phyloP scores from a whole-genome alignment of 2,113 vertebrate species.

The Machaerirhynchus nigripectus region DNA sequence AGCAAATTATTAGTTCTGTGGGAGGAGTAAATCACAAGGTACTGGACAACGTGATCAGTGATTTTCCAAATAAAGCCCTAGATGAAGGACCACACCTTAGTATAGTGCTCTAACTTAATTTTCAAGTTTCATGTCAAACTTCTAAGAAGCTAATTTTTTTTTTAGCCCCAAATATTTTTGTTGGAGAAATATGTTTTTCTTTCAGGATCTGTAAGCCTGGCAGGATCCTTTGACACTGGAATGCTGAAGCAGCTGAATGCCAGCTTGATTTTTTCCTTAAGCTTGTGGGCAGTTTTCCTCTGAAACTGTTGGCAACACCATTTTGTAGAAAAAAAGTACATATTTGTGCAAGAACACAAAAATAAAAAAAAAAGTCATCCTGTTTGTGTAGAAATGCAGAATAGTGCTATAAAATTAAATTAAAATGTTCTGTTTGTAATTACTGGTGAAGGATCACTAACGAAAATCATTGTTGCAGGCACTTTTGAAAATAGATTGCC shows the following conservation, averaged over 20 bases:
- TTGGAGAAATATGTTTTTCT: neutral
- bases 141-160: neutral
- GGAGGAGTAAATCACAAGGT: neutral
- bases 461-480: constrained; percentile 73
- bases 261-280: neutral
- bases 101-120: neutral
- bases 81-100: neutral
- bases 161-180: neutral
- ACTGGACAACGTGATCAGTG: neutral
- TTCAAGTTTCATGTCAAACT: neutral
- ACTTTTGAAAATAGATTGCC: constrained; percentile 89
- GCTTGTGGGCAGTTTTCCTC: neutral
- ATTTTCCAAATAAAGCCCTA: neutral
- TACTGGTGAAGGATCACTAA: neutral
- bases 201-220: neutral
- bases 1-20: neutral
- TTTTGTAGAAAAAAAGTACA: neutral
- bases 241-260: neutral
- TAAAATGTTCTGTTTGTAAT: neutral
- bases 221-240: neutral
- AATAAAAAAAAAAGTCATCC: neutral
- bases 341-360: neutral
- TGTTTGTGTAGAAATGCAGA: neutral
- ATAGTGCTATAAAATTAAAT: neutral
- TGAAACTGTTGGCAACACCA: neutral